Percentiles rank a stretch among this genome's conserved stretches.
phyloP scores from a whole-genome alignment of 2,797 vertebrate species.

The Karalla daura region DNA sequence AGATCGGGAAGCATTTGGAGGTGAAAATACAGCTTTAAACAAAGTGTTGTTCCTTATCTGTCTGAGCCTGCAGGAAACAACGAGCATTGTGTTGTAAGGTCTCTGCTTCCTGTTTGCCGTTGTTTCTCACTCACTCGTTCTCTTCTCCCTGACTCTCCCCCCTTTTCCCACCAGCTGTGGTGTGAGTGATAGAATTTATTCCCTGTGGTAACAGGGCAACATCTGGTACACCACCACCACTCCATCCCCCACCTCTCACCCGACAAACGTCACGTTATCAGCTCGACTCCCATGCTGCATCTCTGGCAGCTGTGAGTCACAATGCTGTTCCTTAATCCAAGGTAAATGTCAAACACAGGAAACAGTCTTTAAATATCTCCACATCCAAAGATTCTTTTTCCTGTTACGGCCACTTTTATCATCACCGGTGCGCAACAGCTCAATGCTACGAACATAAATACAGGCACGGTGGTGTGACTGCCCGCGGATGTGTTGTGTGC shows the following conservation, averaged over 20 bases:
- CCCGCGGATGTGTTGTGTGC: background rate
- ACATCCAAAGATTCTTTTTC: constrained; percentile 61
- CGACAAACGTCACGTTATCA: constrained; percentile 41
- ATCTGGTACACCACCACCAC: constrained; percentile 65
- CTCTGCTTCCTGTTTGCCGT: constrained; percentile 82
- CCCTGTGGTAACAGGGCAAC: constrained; percentile 68
- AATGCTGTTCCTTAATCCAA: constrained; percentile 78
- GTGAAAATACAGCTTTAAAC: constrained; percentile 76
- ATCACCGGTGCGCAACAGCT: constrained; percentile 2
- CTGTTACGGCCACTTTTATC: constrained; percentile 46
- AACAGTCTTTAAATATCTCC: constrained; percentile 68
- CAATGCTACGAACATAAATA: background rate
- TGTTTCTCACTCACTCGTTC: constrained; percentile 74
- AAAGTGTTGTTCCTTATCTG: constrained; percentile 82
- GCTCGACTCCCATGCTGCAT: constrained; percentile 57
- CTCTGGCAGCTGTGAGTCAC: constrained; percentile 75
- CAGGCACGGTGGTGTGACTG: background rate
- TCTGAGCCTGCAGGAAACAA: constrained; percentile 81
- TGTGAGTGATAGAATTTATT: constrained; percentile 76
- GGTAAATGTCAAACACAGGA: constrained; percentile 81
- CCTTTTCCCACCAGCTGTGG: constrained; percentile 78
- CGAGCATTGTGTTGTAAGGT: constrained; percentile 78
- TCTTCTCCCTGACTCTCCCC: constrained; percentile 69
- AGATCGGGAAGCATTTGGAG: constrained; percentile 68
- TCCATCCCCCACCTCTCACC: too few relatives aligned